Evolutionary conservation across 2,888 invertebrate species (phyloP).

Genomic region (Dolichomitus sp.): DNA sequence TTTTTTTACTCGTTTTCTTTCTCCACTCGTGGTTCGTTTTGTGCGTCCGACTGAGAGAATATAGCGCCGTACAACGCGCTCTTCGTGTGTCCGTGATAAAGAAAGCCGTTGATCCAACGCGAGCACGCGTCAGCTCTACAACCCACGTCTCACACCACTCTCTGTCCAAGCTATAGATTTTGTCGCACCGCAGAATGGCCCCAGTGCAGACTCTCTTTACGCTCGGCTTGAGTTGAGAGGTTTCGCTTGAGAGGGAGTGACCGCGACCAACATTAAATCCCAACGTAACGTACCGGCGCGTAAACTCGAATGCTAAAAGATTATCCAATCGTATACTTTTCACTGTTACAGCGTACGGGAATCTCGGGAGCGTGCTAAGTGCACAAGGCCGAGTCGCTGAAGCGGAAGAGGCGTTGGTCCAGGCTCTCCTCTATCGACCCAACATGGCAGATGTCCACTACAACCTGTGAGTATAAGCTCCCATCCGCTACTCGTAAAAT

Average conservation of each 20-base stretch:
- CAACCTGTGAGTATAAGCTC: conserved; percentile 94
- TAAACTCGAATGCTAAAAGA: conserved; percentile 40
- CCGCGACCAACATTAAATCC: conserved; percentile 22
- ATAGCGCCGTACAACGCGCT: conserved; percentile 36
- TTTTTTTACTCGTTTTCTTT: conserved; percentile 31
- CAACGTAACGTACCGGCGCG: conserved; percentile 17
- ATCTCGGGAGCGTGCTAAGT: conserved; percentile 98
- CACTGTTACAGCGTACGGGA: conserved; percentile 94
- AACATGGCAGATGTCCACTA: conserved; percentile 99
- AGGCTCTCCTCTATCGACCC: conserved; percentile 95
- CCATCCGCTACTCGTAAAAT: neutral
- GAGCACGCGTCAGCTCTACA: conserved; percentile 23
- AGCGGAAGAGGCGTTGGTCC: conserved; percentile 96
- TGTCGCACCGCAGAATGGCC: conserved; percentile 1
- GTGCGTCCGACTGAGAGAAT: conserved; percentile 17
- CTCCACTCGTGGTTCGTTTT: conserved; percentile 20
- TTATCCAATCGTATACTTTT: conserved; percentile 14
- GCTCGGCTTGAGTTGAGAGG: neutral
- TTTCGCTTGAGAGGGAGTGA: conserved; percentile 11
- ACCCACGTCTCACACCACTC: neutral
- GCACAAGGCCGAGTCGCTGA: conserved; percentile 94
- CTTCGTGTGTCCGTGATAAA: conserved; percentile 41
- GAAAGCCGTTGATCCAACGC: conserved; percentile 57
- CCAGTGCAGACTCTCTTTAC: neutral
- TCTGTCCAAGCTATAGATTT: neutral